Evolutionary conservation across 2,113 vertebrate species (phyloP).

Genomic region (Ceyx margarethae): DNA sequence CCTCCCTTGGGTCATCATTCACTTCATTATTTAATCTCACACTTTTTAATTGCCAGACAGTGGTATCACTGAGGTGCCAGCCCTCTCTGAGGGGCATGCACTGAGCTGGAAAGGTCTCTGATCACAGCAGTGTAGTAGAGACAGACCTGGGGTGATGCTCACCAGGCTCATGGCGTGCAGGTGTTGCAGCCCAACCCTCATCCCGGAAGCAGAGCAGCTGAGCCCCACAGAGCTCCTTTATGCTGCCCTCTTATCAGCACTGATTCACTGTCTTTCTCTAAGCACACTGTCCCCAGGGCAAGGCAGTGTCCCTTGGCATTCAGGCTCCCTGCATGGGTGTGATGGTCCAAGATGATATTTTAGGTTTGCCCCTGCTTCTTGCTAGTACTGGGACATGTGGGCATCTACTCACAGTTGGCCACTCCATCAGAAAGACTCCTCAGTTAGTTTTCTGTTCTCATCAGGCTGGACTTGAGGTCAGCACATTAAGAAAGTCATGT

Average conservation of each 20-base stretch:
- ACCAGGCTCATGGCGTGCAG: background rate
- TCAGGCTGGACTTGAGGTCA: background rate
- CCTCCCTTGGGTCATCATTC: background rate
- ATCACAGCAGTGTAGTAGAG: background rate
- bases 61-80: background rate
- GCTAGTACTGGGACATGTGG: rapidly evolving
- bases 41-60: background rate
- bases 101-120: background rate
- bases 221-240: background rate
- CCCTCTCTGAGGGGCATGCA: rapidly evolving
- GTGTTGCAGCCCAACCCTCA: background rate
- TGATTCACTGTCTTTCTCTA: background rate
- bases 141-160: background rate
- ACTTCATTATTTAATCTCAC: background rate
- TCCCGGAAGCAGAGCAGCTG: background rate
- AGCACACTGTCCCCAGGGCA: rapidly evolving
- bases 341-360: background rate
- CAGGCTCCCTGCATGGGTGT: background rate
- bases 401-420: rapidly evolving
- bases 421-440: background rate
- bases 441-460: background rate
- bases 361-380: background rate
- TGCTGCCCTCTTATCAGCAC: background rate
- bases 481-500: background rate
- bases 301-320: background rate